Conservation (phyloP, 92 coral and sea anemone species). For the Bergia sp. region DNA sequence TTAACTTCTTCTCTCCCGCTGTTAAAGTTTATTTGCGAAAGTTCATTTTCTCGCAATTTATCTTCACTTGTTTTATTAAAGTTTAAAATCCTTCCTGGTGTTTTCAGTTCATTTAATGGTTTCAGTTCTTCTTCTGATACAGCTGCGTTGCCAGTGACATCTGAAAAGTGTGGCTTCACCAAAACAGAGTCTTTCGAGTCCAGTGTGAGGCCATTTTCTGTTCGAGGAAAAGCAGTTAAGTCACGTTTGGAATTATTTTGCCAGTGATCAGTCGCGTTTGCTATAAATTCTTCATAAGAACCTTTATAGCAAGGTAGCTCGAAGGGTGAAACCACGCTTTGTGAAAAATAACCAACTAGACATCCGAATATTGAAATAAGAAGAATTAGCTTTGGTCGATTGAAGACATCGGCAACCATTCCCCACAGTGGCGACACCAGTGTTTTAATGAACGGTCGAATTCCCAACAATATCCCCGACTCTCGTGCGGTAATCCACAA, state of each 20-base stretch:
- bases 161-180: background rate
- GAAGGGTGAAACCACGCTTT: conserved; percentile 86
- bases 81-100: background rate
- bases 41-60: background rate
- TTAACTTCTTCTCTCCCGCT: background rate
- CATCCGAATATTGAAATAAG: conserved; percentile 75
- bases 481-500: conserved; percentile 87
- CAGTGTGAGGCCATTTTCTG: background rate
- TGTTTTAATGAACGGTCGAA: conserved; percentile 86
- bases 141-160: background rate
- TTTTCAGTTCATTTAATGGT: background rate
- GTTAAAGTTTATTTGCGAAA: background rate
- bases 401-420: conserved; percentile 72
- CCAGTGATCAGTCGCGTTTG: background rate
- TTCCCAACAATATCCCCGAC: conserved; percentile 80
- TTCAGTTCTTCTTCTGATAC: background rate
- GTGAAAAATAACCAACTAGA: conserved; percentile 80
- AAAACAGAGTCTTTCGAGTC: background rate
- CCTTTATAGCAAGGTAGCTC: conserved; percentile 80
- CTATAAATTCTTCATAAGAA: conserved; percentile 24
- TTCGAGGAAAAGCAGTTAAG: background rate
- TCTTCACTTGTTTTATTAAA: background rate
- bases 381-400: conserved; percentile 75
- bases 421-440: conserved; percentile 91
- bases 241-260: background rate